Evolutionary conservation across 2,113 vertebrate genomes (phyloP).

Genomic region (Nipponia nippon): DNA sequence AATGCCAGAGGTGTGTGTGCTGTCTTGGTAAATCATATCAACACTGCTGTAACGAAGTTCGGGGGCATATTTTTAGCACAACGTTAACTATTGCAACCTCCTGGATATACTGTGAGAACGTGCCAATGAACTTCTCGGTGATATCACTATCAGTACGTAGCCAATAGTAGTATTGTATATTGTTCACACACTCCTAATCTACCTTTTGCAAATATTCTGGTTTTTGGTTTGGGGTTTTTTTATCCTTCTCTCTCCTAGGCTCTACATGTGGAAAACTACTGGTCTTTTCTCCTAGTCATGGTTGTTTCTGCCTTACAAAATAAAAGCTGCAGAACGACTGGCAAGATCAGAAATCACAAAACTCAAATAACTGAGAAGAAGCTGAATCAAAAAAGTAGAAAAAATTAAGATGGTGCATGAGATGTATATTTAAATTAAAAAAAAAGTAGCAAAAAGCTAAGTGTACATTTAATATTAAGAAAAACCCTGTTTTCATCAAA

Average conservation of each 20-base stretch:
- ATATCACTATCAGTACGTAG: not conserved
- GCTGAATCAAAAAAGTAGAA: not conserved
- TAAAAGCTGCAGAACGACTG: not conserved
- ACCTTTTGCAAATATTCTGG: not conserved
- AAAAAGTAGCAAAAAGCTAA: not conserved
- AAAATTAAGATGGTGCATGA: not conserved
- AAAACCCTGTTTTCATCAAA: not conserved
- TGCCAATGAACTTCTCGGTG: not conserved
- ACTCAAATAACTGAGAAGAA: not conserved
- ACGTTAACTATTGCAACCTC: not conserved
- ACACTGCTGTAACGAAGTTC: not conserved
- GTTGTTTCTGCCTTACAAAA: not conserved
- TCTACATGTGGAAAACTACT: not conserved
- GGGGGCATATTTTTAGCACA: not conserved
- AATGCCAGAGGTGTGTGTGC: not conserved
- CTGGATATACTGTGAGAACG: not conserved
- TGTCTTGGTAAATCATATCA: not conserved
- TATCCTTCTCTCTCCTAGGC: rapidly evolving
- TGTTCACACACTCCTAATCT: not conserved
- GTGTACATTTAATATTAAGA: not conserved
- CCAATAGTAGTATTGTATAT: not conserved
- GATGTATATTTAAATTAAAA: not conserved
- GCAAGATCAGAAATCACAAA: not conserved
- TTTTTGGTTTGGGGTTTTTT: not conserved
- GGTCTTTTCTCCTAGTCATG: not conserved